Evolutionary conservation across 1,140 invertebrate species (phyloP).

Genomic region (Elysia chlorotica): DNA sequence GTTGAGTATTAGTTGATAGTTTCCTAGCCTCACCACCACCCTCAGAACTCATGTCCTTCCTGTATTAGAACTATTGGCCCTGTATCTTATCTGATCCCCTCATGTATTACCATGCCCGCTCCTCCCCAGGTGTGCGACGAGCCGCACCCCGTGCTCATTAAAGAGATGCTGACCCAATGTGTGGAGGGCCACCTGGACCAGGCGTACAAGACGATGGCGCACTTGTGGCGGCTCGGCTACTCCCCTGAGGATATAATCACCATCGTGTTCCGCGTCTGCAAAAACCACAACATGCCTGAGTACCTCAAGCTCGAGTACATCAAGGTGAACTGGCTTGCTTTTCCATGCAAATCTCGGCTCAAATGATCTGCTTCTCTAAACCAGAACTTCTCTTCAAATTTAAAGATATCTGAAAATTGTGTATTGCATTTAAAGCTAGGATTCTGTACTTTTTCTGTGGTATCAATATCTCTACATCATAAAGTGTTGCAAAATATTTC

Average conservation of each 20-base stretch:
- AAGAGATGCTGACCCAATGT: slow-evolving; percentile 90
- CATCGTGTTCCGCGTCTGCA: slow-evolving; percentile 93
- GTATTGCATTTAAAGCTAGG: too few species aligned
- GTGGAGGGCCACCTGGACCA: slow-evolving; percentile 80
- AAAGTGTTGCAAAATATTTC: too few species aligned
- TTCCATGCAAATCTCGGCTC: too few species aligned
- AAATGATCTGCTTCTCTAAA: too few species aligned
- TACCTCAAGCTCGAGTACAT: slow-evolving; percentile 85
- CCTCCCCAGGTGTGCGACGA: slow-evolving; percentile 98
- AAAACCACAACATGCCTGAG: slow-evolving; percentile 82
- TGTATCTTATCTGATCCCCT: too few species aligned
- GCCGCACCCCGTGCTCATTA: slow-evolving; percentile 92
- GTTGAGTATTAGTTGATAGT: too few species aligned
- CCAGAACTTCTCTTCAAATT: background rate
- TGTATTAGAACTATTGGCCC: too few species aligned
- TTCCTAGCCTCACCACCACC: too few species aligned
- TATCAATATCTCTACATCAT: too few species aligned
- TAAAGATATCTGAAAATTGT: background rate
- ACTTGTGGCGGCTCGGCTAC: slow-evolving; percentile 92
- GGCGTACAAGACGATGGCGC: slow-evolving; percentile 84
- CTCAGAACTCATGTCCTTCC: too few species aligned
- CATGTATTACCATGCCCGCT: too few species aligned
- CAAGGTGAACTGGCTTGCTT: slow-evolving; percentile 73
- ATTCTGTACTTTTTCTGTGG: too few species aligned
- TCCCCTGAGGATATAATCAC: slow-evolving; percentile 94